phyloP scores from a whole-genome alignment of 2,888 invertebrate species.

The Coenonympha glycerion region DNA sequence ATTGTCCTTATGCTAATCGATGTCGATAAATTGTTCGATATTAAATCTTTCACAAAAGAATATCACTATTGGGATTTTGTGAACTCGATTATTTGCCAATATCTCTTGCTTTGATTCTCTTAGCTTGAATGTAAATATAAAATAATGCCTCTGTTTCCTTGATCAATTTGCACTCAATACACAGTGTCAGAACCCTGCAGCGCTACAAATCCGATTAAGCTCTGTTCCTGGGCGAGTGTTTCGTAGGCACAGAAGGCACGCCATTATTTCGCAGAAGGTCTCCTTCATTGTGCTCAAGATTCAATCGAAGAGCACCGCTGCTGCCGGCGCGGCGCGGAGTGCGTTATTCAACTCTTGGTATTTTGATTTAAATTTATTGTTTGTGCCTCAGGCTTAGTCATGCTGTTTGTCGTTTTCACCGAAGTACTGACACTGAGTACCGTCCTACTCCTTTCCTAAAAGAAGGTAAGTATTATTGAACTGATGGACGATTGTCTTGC shows the following conservation, averaged over 20 bases:
- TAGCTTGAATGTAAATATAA: background rate
- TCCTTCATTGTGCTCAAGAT: slow-evolving; percentile 28
- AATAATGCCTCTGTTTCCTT: slow-evolving; percentile 1
- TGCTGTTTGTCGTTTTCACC: background rate
- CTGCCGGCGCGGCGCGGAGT: slow-evolving; percentile 2
- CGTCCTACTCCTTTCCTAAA: background rate
- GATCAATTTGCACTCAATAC: slow-evolving; percentile 10
- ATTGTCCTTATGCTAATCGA: too few species aligned
- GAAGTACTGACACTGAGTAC: too few species aligned
- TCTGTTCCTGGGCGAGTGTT: slow-evolving; percentile 20
- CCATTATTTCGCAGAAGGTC: slow-evolving; percentile 27
- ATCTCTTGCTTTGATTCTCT: too few species aligned
- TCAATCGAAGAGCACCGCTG: slow-evolving; percentile 22
- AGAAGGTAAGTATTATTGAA: background rate
- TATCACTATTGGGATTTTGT: too few species aligned
- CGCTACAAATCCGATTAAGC: slow-evolving; percentile 20
- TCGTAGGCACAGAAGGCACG: slow-evolving; percentile 5
- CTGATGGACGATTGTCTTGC: background rate
- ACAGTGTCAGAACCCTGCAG: slow-evolving; percentile 4
- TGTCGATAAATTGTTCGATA: too few species aligned
- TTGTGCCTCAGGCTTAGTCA: background rate
- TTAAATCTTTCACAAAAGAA: too few species aligned
- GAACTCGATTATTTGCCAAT: too few species aligned
- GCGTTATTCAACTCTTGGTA: background rate
- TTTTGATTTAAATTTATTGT: slow-evolving; percentile 7